Percentiles rank a stretch among this genome's conserved stretches.
Evolutionary conservation across 2,113 vertebrate species (phyloP).

Genomic region (Elephantulus edwardii): DNA sequence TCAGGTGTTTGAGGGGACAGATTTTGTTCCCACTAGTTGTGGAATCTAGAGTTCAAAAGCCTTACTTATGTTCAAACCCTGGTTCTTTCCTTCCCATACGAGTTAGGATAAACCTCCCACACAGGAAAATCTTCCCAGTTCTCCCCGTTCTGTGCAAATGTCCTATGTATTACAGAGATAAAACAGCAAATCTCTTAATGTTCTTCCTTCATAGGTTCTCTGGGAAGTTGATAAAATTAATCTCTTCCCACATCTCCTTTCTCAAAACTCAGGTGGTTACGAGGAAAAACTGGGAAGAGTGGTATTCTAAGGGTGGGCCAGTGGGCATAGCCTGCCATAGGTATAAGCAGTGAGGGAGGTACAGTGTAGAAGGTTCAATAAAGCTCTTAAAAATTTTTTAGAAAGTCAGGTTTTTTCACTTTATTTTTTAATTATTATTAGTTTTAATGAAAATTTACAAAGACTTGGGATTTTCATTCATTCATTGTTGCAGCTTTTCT

Average conservation of each 20-base stretch:
- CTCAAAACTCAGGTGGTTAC: not conserved
- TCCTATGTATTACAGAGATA: not conserved
- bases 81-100: not conserved
- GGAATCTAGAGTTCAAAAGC: not conserved
- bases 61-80: not conserved
- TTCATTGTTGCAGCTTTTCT: too few relatives aligned
- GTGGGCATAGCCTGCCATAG: not conserved
- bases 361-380: too few relatives aligned
- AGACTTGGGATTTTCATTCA: too few relatives aligned
- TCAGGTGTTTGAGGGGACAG: not conserved
- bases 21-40: not conserved
- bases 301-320: too few relatives aligned
- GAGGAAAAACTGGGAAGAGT: not conserved
- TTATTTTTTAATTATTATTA: too few relatives aligned
- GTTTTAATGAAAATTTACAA: too few relatives aligned
- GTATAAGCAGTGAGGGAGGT: not conserved
- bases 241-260: not conserved
- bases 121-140: not conserved
- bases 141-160: not conserved
- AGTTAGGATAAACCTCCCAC: not conserved
- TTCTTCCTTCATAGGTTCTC: not conserved
- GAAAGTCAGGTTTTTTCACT: too few relatives aligned
- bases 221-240: not conserved
- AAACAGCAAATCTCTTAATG: too few relatives aligned
- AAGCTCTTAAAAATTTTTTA: too few relatives aligned